Evolutionary conservation across 2,888 invertebrate genomes (phyloP), one percentile per base, ranked within the genome.

Genomic region (Eristalis pertinax): DNA sequence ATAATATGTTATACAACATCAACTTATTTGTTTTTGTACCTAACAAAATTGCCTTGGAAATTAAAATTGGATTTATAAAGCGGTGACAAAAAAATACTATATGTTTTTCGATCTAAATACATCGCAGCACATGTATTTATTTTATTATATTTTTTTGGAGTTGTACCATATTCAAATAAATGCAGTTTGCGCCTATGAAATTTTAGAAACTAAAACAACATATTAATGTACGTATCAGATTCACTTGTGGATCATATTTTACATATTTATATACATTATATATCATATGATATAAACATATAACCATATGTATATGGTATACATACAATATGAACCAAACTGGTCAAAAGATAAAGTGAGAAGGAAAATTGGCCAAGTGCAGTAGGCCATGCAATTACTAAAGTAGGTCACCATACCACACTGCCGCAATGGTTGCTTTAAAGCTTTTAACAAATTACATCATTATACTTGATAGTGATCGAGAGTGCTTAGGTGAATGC

Each of bases 341-440:
- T 35, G 41, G 68, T 73, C 72, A 74, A 50, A 70, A 77, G 41
- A 58, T 64, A 62, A 89, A 91, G 89, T 85, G 91, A 90, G 91
- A 92, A 90, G 91, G 91, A 93, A 92, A 92, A 91, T 92, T 93
- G 93, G 93, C 92, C 93, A 93, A 93, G 93, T 93, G 93, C 93
- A 93, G 92, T 93, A 93, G 93, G 93, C 93, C 93, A 93, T 93
- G 91, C 91, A 92, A 92, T 92, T 92, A 90, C 89, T 88, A 90
- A 92, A 92, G 91, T 92, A 91, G 92, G 92, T 92, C 92, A 92
- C 90, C 89, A 90, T 89, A 85, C 89, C 88, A 74, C 87, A 89
- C 88, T 89, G 79, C 84, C 84, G 85, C 89, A 89, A 88, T 89
- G 88, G 89, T 89, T 89, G 89, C 78, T 88, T 75, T 84, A 76